These are phyloP conservation scores for Charanyca ferruginea DNA, from an alignment of 2,888 invertebrate species.

Conservation along the genomic window DNA sequence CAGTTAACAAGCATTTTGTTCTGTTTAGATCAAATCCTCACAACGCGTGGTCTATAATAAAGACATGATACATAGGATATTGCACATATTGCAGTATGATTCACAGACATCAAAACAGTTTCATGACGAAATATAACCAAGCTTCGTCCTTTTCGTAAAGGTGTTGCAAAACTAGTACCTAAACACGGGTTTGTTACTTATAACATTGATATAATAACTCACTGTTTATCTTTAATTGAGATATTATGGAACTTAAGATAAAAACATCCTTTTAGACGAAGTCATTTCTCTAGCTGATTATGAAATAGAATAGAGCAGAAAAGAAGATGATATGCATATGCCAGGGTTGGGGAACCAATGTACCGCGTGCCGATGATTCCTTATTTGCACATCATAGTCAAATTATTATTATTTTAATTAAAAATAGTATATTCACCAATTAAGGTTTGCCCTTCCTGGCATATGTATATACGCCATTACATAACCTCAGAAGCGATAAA, in stretches of 20 bases:
- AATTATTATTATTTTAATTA: no score
- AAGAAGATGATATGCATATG: neutral
- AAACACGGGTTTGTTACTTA: slow-evolving; percentile 19
- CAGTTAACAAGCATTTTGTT: slow-evolving; percentile 4
- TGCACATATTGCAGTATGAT: slow-evolving; percentile 68
- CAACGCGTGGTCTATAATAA: slow-evolving; percentile 56
- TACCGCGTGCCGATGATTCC: no score
- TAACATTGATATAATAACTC: slow-evolving; percentile 11
- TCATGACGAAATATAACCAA: slow-evolving; percentile 49
- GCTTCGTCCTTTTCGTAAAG: slow-evolving; percentile 33
- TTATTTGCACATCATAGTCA: no score
- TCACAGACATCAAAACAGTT: slow-evolving; percentile 68
- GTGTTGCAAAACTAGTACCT: slow-evolving; percentile 25
- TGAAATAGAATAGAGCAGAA: neutral
- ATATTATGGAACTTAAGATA: slow-evolving; percentile 6
- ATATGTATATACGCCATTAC: no score
- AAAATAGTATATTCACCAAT: no score
- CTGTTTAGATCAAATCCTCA: slow-evolving; percentile 16
- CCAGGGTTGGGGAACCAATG: no score
- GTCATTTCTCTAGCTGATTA: neutral
- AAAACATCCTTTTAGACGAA: neutral
- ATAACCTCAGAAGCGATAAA: no score
- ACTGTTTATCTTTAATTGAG: slow-evolving; percentile 1
- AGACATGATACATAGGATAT: slow-evolving; percentile 52
- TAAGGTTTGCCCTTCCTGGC: no score